Evolutionary conservation across 2,888 invertebrate genomes (phyloP), one percentile per base, ranked within the genome.

Genomic region (Cataglyphis altisquamis): DNA sequence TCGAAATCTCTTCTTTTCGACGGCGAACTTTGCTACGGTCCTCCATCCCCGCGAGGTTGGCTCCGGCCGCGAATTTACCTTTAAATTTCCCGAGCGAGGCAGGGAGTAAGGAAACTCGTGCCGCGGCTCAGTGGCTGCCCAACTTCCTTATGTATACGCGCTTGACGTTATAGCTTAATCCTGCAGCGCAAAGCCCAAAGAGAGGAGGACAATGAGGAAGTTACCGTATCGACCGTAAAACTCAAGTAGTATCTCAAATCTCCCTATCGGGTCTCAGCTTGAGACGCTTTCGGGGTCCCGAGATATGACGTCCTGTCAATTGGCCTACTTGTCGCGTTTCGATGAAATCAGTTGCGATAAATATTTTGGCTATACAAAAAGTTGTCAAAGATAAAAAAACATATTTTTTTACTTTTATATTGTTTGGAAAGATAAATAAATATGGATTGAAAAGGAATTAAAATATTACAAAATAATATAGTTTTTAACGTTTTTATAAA

Each of bases 161-260:
- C 77, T 83, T 67, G 83, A 82, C 67, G 67, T 75, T 66, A 12
- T 45, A 68, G 82, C 85, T 88, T 86, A 88, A 90, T 88, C 83
- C 78, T 67, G 67, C 64, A 81, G 68, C 88, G 73, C 86, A 78
- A 66, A 52, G n/a, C 82, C 70, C 32, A 18, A 57, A n/a, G 66
- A 66, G 57, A 39, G 12, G 66, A 70, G 57, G 39, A 52, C 21
- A 83, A 85, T 68, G 81, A 84, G 73, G 75, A 87, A 84, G 82
- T 85, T 85, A 41, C 66, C 64, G 29, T 60, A 77, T 72, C 82
- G 82, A 84, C 81, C 55, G 68, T 70, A 45, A 88, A 83, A 83
- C 82, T 78, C 18, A 21, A 21, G 18, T 48, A n/a, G 52, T 52
- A 45, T 48, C 78, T 75, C 62, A 64, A 64, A 41, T 45, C 52